These are phyloP conservation scores for Syrista parreyssii DNA, from an alignment of 2,888 invertebrate genomes.

Conservation along the genomic window DNA sequence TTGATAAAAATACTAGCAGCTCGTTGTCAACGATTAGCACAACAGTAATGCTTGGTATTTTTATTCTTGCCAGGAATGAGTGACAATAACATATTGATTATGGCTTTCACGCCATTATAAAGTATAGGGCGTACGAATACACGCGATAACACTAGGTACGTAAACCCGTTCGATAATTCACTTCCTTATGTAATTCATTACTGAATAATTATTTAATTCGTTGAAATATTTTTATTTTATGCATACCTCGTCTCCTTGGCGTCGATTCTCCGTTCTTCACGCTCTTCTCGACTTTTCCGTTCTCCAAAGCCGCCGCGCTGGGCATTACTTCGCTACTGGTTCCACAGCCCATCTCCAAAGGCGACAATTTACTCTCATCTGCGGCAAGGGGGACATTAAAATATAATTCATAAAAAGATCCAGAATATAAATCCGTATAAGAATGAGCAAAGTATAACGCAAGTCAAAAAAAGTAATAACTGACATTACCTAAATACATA, in stretches of 20 bases:
- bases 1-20: background rate
- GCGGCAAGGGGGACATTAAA: background rate
- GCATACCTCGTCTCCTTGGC: background rate
- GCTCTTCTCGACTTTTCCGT: background rate
- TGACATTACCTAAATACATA: background rate
- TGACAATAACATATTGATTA: background rate
- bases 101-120: background rate
- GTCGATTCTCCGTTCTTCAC: background rate
- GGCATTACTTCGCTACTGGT: slow-evolving; percentile 42
- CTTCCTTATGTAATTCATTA: background rate
- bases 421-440: background rate
- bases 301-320: slow-evolving; percentile 22
- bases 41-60: background rate
- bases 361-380: slow-evolving; percentile 6
- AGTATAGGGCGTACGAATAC: background rate
- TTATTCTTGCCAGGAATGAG: background rate
- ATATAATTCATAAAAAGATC: background rate
- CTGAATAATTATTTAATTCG: background rate
- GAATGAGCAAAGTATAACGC: background rate
- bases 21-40: background rate
- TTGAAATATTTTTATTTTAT: background rate
- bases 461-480: background rate
- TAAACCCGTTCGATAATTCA: background rate
- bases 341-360: slow-evolving; percentile 37
- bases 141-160: background rate